Conservation (phyloP, 2,888 invertebrate genomes). For the Tillus elongatus region DNA sequence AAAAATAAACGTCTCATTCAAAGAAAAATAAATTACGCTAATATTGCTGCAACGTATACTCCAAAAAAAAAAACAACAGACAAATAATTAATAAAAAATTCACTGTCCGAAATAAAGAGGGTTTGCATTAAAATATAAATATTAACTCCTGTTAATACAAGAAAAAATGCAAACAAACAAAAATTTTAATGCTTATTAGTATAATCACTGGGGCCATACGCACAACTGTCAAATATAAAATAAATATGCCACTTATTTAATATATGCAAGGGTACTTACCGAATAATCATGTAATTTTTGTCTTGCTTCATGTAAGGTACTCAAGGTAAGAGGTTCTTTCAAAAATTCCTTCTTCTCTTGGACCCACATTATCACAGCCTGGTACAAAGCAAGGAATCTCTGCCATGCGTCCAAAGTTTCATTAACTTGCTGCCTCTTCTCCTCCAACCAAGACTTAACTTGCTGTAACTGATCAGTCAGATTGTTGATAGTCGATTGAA, state of each 20-base stretch:
- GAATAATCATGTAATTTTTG: slow-evolving; percentile 81
- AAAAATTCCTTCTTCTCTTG: slow-evolving; percentile 74
- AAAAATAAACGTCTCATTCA: too few relatives aligned
- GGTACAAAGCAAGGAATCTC: slow-evolving; percentile 72
- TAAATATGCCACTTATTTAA: too few relatives aligned
- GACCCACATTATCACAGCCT: slow-evolving; percentile 75
- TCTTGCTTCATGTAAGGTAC: slow-evolving; percentile 70
- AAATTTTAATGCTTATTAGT: too few relatives aligned
- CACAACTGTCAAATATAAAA: not conserved
- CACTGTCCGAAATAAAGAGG: too few relatives aligned
- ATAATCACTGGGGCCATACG: not conserved
- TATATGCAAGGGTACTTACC: slow-evolving; percentile 47
- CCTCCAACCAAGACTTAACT: slow-evolving; percentile 69
- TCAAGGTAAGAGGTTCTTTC: slow-evolving; percentile 66
- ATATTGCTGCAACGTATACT: too few relatives aligned
- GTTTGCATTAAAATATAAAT: too few relatives aligned
- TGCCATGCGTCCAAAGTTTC: slow-evolving; percentile 85
- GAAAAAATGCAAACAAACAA: too few relatives aligned
- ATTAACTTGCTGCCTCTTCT: slow-evolving; percentile 73
- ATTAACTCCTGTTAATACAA: too few relatives aligned
- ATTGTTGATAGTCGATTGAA: slow-evolving; percentile 65
- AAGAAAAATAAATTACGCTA: too few relatives aligned
- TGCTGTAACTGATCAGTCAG: slow-evolving; percentile 71
- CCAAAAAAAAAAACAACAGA: too few relatives aligned
- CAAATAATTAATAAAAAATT: too few relatives aligned